Evolutionary conservation across 2,797 vertebrate genomes (phyloP).

Genomic region (Sebastes nivosus): DNA sequence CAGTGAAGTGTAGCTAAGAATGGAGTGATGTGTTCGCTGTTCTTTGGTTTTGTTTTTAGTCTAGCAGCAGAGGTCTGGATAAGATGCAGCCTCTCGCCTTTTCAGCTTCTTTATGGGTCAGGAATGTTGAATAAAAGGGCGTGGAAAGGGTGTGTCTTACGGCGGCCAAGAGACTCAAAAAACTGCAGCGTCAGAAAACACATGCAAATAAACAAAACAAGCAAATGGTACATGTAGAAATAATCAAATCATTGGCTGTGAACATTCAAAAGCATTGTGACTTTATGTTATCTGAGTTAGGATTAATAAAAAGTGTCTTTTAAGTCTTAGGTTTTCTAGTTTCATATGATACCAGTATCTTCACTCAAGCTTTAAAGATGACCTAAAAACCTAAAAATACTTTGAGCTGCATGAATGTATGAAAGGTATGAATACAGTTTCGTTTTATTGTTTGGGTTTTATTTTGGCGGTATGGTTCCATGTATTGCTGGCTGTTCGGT

Average conservation of each 20-base stretch:
- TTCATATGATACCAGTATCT: too few relatives aligned
- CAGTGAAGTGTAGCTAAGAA: not conserved
- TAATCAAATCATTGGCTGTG: too few relatives aligned
- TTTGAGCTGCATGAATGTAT: not conserved
- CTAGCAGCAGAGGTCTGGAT: not conserved
- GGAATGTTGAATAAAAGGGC: not conserved
- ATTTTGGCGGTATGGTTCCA: not conserved
- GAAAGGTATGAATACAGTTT: not conserved
- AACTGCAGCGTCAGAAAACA: not conserved
- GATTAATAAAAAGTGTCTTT: too few relatives aligned
- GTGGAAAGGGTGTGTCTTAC: not conserved
- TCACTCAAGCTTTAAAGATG: too few relatives aligned
- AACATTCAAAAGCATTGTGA: too few relatives aligned
- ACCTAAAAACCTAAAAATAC: too few relatives aligned
- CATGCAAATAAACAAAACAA: not conserved
- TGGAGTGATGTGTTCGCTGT: not conserved
- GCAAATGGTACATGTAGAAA: too few relatives aligned
- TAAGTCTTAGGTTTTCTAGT: too few relatives aligned
- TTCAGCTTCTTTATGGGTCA: not conserved
- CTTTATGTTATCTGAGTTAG: too few relatives aligned
- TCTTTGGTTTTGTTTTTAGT: not conserved
- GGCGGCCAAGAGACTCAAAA: too few relatives aligned
- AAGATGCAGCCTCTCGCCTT: too few relatives aligned
- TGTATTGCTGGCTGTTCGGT: not conserved
- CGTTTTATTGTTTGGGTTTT: not conserved